Evolutionary conservation across 2,797 vertebrate genomes (phyloP).

Genomic region (Denticeps clupeoides): DNA sequence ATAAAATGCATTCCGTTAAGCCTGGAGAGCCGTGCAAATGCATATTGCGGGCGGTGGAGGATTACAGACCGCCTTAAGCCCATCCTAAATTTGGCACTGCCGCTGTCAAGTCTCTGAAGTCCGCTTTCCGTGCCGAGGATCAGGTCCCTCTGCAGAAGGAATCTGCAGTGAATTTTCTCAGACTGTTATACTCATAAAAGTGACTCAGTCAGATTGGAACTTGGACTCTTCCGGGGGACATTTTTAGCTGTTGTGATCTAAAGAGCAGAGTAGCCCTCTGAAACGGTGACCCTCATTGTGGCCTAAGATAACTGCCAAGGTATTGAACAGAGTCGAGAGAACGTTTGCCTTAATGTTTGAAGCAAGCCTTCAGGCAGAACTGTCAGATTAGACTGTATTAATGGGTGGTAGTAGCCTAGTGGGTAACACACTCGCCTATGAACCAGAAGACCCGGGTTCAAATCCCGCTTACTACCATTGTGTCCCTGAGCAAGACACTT

Average conservation of each 20-base stretch:
- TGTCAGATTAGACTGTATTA: no score
- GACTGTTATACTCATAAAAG: constrained; percentile 27
- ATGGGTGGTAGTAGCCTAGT: no score
- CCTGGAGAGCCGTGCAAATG: constrained; percentile 35
- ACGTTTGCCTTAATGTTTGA: no score
- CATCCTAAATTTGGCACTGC: constrained; percentile 10
- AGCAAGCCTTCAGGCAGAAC: no score
- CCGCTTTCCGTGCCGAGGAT: constrained; percentile 38
- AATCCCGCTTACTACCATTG: no score
- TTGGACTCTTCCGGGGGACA: constrained; percentile 11
- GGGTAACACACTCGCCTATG: no score
- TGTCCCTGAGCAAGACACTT: no score
- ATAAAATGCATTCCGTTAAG: constrained; percentile 26
- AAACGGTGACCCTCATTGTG: not conserved
- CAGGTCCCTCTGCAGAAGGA: constrained; percentile 35
- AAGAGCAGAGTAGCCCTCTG: constrained; percentile 1
- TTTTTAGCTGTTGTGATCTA: constrained; percentile 22
- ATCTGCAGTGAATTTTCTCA: constrained; percentile 38
- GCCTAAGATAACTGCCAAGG: no score
- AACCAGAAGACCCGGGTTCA: no score
- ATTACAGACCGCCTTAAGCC: constrained; percentile 33
- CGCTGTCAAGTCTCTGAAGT: constrained; percentile 24
- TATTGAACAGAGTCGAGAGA: no score
- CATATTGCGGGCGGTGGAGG: constrained; percentile 26
- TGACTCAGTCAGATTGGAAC: constrained; percentile 26